Percentiles rank a stretch among this genome's conserved stretches.
These are phyloP conservation scores for Phacellophora camtschatica DNA, from an alignment of 30 jellyfish, hydroid and myxozoan genomes.

Conservation along the genomic window DNA sequence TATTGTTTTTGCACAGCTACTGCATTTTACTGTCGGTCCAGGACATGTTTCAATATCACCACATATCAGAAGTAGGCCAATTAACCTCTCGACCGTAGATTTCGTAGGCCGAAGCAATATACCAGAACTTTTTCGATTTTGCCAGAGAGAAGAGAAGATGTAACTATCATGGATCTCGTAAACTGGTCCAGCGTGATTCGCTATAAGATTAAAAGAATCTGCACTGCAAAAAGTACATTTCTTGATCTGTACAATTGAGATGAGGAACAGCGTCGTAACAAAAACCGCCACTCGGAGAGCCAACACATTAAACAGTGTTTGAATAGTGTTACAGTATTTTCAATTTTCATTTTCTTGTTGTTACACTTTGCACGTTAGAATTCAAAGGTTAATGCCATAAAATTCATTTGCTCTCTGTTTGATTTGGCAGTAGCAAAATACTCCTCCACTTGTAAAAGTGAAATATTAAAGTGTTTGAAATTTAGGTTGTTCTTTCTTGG, in stretches of 20 bases:
- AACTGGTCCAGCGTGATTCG: neutral
- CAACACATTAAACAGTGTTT: too few relatives aligned
- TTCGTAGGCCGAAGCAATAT: conserved; percentile 1
- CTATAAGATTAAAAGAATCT: conserved; percentile 4
- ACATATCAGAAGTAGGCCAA: conserved; percentile 16
- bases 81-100: conserved; percentile 5
- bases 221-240: conserved; percentile 3
- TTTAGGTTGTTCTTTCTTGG: too few relatives aligned
- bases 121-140: conserved; percentile 3
- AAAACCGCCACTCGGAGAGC: conserved; percentile 15
- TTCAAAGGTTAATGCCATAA: too few relatives aligned
- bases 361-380: too few relatives aligned
- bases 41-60: conserved; percentile 2
- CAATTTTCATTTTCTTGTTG: too few relatives aligned
- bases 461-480: too few relatives aligned
- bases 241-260: neutral
- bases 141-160: conserved; percentile 1
- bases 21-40: conserved; percentile 6
- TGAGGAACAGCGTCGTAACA: neutral
- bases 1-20: neutral
- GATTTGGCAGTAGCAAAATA: too few relatives aligned
- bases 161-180: neutral
- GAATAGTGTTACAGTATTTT: too few relatives aligned
- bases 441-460: too few relatives aligned
- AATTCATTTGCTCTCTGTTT: too few relatives aligned